A percentile compares a stretch with the other conserved stretches of the same genome.
phyloP scores from a whole-genome alignment of 2,113 vertebrate genomes.

The Bos javanicus region DNA sequence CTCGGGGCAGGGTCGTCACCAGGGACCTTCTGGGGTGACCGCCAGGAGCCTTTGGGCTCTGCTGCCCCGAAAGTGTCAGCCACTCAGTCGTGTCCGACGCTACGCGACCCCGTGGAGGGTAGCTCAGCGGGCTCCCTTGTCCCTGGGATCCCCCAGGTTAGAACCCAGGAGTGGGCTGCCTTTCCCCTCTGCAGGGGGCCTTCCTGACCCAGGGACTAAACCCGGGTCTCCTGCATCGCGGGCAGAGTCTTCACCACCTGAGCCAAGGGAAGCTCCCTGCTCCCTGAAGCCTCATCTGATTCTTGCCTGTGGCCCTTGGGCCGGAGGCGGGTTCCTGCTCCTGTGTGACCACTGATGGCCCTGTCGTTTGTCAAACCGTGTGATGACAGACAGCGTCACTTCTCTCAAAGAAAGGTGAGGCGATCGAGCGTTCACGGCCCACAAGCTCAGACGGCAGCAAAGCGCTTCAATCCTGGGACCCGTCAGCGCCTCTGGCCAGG shows the following conservation, averaged over 20 bases:
- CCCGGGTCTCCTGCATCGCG: fast-evolving
- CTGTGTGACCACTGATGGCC: background rate
- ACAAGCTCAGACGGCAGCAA: background rate
- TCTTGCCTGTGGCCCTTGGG: background rate
- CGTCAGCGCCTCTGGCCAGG: background rate
- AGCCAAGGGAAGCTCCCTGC: background rate
- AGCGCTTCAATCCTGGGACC: background rate
- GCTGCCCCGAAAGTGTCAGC: background rate
- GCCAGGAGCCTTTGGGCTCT: background rate
- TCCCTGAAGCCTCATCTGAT: background rate
- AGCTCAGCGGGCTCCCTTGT: fast-evolving
- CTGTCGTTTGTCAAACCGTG: background rate
- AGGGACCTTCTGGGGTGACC: background rate
- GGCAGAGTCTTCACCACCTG: background rate
- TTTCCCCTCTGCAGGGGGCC: background rate
- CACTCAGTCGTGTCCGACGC: background rate
- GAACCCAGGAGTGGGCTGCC: background rate
- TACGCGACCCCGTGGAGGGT: background rate
- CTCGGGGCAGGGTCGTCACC: fast-evolving
- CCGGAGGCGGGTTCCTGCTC: background rate
- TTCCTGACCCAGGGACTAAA: background rate
- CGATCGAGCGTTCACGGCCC: background rate
- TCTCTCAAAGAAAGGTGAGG: slow-evolving; percentile 22
- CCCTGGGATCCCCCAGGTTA: background rate
- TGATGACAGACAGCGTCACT: background rate